A percentile compares a stretch with the other conserved stretches of the same genome.
Conservation (phyloP, 2,113 vertebrate species). For the Paratilapia polleni region DNA sequence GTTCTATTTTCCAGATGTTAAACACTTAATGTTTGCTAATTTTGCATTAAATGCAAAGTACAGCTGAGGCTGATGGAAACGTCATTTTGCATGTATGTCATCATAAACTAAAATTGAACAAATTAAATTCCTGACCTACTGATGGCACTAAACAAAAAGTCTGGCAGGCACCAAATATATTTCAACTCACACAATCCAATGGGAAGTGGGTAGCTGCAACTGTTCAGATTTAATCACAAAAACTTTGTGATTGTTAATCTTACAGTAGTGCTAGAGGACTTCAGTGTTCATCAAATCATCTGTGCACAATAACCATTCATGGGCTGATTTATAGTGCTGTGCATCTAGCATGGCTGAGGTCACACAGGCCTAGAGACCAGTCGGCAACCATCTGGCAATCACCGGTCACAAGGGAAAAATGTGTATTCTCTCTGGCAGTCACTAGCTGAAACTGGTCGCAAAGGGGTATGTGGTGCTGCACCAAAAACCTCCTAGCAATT, state of each 20-base stretch:
- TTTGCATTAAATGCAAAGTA: no score
- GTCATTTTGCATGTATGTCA: no score
- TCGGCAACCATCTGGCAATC: background rate
- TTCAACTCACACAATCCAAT: background rate
- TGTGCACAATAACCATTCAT: background rate
- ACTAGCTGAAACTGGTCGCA: background rate
- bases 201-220: background rate
- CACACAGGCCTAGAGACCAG: background rate
- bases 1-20: no score
- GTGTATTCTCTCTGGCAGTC: background rate
- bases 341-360: background rate
- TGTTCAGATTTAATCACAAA: background rate
- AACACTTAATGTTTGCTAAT: no score
- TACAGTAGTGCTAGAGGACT: background rate
- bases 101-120: no score
- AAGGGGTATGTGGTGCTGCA: background rate
- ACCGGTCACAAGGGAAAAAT: background rate
- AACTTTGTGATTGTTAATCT: background rate
- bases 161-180: background rate
- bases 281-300: background rate
- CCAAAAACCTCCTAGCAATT: background rate
- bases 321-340: background rate
- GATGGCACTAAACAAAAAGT: background rate
- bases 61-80: no score
- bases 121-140: background rate